Evolutionary conservation across 2,797 vertebrate genomes (phyloP), one percentile per base, ranked within the genome.

Genomic region (Enteromius thamalakanensis): DNA sequence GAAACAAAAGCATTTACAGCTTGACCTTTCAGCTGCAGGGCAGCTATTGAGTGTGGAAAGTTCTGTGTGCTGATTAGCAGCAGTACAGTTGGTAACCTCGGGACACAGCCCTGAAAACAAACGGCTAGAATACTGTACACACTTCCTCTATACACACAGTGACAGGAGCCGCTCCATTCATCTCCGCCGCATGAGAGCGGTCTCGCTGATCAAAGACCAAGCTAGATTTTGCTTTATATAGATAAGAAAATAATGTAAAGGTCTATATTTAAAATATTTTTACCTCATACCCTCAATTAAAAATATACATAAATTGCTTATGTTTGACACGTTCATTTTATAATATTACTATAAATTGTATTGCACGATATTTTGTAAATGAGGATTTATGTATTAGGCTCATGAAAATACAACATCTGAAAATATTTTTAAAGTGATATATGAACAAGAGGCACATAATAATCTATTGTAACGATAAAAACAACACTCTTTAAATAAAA

Each of bases 51-150:
- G 79, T 70, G 91, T 91, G 90, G 93, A 93, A 94, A 90, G 87
- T 93, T 93, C 90, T 90, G 60, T 93, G 85, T 94, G 93, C 91
- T 93, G 93, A 94, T 93, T 87, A 91, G 89, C 86, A 87, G 88
- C 84, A 88, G 88, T 88, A 83, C 91, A 90, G 86, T 89, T 89
- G 84, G 85, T 87, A 90, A 93, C 93, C 86, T 90, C 85, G 82
- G 90, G 89, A 86, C 90, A 90, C 90, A 71, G 88, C 87, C 89
- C 87, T 87, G 84, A 91, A 94, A 92, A 91, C 92, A 92, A 92
- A 91, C 90, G 21, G 76, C 82, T 86, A 84, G 82, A 84, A 47
- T 87, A 90, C 87, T 84, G 88, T 88, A 90, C 88, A 87, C 81
- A 80, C 84, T 65, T 71, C 86, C 86, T 86, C 86, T 89, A 86